Evolutionary conservation across 2,113 vertebrate genomes (phyloP).

Genomic region (Struthio camelus): DNA sequence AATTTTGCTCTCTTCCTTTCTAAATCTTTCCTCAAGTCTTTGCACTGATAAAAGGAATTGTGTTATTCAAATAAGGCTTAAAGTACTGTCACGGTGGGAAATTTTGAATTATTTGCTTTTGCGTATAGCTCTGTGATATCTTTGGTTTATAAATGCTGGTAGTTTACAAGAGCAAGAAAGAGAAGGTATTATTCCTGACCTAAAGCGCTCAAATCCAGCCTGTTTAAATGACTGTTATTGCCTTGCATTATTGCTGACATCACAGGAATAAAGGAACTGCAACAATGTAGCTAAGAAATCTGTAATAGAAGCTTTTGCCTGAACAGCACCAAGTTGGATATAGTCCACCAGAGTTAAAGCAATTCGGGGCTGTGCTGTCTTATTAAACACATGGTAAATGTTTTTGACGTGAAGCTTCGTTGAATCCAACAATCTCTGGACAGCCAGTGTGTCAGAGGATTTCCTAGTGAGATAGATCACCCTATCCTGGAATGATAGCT

Average conservation of each 20-base stretch:
- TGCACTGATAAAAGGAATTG: background rate
- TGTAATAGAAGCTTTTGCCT: background rate
- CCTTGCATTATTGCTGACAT: background rate
- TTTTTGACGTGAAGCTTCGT: background rate
- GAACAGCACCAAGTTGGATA: background rate
- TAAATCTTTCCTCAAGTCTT: background rate
- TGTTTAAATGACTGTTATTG: background rate
- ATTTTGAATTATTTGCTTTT: background rate
- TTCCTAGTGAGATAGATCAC: background rate
- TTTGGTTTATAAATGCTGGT: background rate
- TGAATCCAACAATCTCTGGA: background rate
- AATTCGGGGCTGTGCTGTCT: background rate
- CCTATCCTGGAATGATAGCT: background rate
- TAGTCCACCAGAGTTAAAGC: background rate
- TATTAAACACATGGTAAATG: constrained; percentile 20
- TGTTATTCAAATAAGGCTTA: background rate
- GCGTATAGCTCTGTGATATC: background rate
- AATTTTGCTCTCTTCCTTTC: background rate
- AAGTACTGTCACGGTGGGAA: background rate
- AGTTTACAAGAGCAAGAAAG: background rate
- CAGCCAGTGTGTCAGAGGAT: background rate
- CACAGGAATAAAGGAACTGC: background rate
- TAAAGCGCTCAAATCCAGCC: background rate
- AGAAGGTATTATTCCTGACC: background rate
- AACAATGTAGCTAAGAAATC: background rate